Base-by-base conservation (phyloP, 1,140 invertebrate species). In the Pissodes strobi region DNA sequence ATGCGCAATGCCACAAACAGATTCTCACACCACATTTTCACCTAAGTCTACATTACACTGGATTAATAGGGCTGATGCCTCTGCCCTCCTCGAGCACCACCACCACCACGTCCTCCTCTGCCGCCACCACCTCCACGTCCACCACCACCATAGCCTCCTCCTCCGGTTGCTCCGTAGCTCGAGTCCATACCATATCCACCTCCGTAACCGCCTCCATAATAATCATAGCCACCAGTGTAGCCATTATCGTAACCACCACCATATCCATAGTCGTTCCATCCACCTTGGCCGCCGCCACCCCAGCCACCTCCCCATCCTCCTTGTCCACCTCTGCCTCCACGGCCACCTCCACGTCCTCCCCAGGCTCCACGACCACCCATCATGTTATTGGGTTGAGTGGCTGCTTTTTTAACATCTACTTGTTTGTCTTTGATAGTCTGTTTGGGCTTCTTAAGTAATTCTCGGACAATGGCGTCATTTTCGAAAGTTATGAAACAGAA, bases 401-500 rank as follows among this genome's bases (percentile, higher is more conserved):
- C 62, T 25, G 93, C 93, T 74, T 94, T 90, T 79, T 95, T 95
- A 0, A 96, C 91, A 79, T 95, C 93, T 68, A 89, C 90, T 84
- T 94, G 91, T 80, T 94, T 94, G 63, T 90, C 91, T 69, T 88
- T 90, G 63, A 96, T 93, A 34, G 87, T 92, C 75, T 95, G 93
- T 78, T 94, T 94, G 1, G 91, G 88, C 61, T 89, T 91, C 74
- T 94, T 94, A 41, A 95, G 81, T 30, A 94, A 81, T 73, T 93
- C 90, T 74, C 91, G 92, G 5, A 94, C 92, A 43, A 94, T 89
- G 78, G 92, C 88, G 78, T 93, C 92, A 39, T 91, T 91, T 74
- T 94, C 92, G 76, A 94, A 95, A 66, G 93, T 94, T 72, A 95
- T 92, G 74, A 95, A 95, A 76, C 92, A 94, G 81, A 95, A 95